Evolutionary conservation across 1,140 invertebrate species (phyloP).

Genomic region (Wasmannia auropunctata): DNA sequence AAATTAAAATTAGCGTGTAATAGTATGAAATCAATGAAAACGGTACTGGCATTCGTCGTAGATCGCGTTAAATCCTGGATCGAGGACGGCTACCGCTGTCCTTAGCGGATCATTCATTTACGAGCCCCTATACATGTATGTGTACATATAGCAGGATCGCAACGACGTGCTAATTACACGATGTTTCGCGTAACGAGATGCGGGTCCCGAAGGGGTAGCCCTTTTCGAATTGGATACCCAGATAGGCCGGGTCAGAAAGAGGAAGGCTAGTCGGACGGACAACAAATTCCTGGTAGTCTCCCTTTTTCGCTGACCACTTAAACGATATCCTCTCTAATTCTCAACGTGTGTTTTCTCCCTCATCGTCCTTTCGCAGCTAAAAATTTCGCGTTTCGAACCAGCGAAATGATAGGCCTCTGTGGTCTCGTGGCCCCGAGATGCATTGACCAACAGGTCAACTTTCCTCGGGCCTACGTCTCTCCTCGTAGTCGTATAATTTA

Average conservation of each 20-base stretch:
- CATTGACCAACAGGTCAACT: slow-evolving; percentile 60
- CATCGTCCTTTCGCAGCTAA: slow-evolving; percentile 11
- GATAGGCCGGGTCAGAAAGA: slow-evolving; percentile 54
- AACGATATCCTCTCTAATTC: slow-evolving; percentile 55
- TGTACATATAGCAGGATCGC: slow-evolving; percentile 64
- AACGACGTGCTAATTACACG: slow-evolving; percentile 84
- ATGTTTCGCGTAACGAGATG: slow-evolving; percentile 83
- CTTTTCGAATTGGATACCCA: slow-evolving; percentile 68
- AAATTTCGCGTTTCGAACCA: slow-evolving; percentile 58
- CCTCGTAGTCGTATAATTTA: slow-evolving; percentile 80
- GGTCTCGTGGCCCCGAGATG: slow-evolving; percentile 11
- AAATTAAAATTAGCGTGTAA: background rate
- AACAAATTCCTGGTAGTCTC: slow-evolving; percentile 73
- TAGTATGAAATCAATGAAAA: background rate
- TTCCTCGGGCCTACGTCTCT: slow-evolving; percentile 24
- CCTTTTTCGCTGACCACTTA: slow-evolving; percentile 57
- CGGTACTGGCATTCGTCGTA: slow-evolving; percentile 26
- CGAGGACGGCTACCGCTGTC: background rate
- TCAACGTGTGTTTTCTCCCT: slow-evolving; percentile 55
- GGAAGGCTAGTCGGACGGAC: slow-evolving; percentile 63
- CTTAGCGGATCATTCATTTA: slow-evolving; percentile 69
- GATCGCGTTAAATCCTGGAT: slow-evolving; percentile 31
- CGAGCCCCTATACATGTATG: slow-evolving; percentile 73
- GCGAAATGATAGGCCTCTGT: slow-evolving; percentile 78
- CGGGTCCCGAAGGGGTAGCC: slow-evolving; percentile 77